phyloP scores from a whole-genome alignment of 2,113 vertebrate genomes.

The Nipponia nippon region DNA sequence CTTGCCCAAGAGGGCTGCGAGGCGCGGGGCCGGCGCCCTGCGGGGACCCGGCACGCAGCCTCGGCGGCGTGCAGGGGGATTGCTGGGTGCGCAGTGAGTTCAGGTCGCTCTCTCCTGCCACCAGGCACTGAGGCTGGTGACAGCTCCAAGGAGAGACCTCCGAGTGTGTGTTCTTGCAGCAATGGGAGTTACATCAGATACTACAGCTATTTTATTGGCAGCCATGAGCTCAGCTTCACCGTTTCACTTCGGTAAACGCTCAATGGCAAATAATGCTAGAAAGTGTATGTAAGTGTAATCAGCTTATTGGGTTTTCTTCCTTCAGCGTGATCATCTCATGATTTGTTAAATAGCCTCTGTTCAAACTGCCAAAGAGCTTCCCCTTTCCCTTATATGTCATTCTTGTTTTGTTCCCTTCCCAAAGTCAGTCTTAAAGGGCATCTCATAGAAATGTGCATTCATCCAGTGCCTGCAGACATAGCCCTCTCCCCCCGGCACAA shows the following conservation, averaged over 20 bases:
- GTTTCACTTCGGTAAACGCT: background rate
- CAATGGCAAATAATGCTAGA: background rate
- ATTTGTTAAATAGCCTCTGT: background rate
- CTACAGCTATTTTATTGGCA: background rate
- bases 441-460: background rate
- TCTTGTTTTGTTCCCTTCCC: background rate
- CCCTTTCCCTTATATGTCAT: background rate
- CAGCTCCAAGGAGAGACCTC: background rate
- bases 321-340: background rate
- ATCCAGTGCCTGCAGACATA: background rate
- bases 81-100: fast-evolving
- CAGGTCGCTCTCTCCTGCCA: fast-evolving
- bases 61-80: fast-evolving
- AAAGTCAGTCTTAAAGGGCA: background rate
- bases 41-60: fast-evolving
- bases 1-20: background rate
- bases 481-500: fast-evolving
- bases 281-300: background rate
- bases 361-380: background rate
- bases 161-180: background rate
- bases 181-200: background rate
- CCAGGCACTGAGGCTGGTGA: background rate
- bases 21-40: background rate
- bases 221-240: background rate
- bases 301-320: background rate